Conservation (phyloP, 64 coral and sea anemone species). For the Montipora efflorescens region DNA sequence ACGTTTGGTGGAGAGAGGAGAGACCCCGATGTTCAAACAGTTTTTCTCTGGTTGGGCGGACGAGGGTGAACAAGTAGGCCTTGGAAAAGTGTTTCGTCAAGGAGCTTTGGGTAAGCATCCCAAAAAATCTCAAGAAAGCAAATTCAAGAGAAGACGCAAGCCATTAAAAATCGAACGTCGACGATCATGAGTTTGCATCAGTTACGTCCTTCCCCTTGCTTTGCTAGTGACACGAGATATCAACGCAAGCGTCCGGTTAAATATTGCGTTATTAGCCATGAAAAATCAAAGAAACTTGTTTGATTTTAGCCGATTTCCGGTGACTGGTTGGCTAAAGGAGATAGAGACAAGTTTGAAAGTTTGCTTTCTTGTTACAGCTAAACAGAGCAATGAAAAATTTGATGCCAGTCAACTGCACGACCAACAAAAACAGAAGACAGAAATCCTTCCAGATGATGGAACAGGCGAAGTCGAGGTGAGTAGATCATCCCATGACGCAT, state of each 20-base stretch:
- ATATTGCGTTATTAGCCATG: too few species aligned
- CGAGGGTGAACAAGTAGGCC: slow-evolving; percentile 77
- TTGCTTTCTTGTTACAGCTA: slow-evolving; percentile 26
- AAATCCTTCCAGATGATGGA: slow-evolving; percentile 87
- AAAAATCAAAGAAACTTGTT: too few species aligned
- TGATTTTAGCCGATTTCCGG: too few species aligned
- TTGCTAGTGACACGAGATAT: too few species aligned
- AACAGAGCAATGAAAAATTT: slow-evolving; percentile 92
- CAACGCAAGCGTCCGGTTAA: too few species aligned
- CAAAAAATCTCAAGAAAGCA: too few species aligned
- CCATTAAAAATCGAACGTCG: too few species aligned
- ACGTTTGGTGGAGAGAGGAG: slow-evolving; percentile 89
- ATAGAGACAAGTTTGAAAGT: too few species aligned
- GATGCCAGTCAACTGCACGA: slow-evolving; percentile 80
- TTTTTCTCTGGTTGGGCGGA: slow-evolving; percentile 93
- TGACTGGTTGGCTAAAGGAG: too few species aligned
- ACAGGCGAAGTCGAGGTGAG: slow-evolving; percentile 81
- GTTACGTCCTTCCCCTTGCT: too few species aligned
- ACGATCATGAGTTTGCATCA: too few species aligned
- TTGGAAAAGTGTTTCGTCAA: slow-evolving; percentile 75
- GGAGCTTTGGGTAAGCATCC: slow-evolving; percentile 59
- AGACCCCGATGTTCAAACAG: slow-evolving; percentile 95
- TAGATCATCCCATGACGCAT: not conserved
- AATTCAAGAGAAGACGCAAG: too few species aligned
- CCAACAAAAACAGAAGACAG: slow-evolving; percentile 12